Evolutionary conservation across 2,797 vertebrate species (phyloP).

Genomic region (Periparus ater): DNA sequence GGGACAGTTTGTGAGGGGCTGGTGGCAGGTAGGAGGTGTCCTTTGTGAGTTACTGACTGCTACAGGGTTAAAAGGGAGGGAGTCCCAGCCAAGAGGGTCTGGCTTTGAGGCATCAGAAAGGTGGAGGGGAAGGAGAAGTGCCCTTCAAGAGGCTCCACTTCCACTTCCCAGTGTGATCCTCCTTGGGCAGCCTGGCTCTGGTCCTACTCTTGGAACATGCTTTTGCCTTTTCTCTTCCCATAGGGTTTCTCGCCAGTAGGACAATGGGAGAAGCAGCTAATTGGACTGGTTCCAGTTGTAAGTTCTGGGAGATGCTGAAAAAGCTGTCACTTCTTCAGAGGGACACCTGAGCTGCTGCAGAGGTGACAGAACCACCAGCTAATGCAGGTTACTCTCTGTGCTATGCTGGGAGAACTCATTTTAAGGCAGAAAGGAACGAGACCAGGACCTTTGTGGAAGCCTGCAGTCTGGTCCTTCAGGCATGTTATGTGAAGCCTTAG

Average conservation of each 20-base stretch:
- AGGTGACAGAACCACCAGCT: not conserved
- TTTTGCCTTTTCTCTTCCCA: not conserved
- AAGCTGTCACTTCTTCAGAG: not conserved
- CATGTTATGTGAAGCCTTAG: not conserved
- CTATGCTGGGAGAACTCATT: not conserved
- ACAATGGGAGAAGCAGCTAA: not conserved
- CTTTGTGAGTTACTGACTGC: not conserved
- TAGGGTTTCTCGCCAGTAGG: not conserved
- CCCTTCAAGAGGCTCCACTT: not conserved
- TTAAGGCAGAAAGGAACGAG: not conserved
- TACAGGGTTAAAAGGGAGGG: not conserved
- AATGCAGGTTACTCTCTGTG: not conserved
- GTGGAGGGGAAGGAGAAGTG: not conserved
- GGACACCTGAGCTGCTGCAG: not conserved
- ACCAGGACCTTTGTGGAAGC: not conserved
- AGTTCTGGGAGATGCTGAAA: not conserved
- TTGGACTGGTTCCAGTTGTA: not conserved
- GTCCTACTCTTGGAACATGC: not conserved
- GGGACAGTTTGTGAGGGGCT: not conserved
- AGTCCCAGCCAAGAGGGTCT: not conserved
- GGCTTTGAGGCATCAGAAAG: not conserved
- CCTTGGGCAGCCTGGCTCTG: not conserved
- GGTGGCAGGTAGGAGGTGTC: not conserved
- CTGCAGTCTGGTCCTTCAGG: not conserved
- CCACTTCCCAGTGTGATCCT: not conserved